Percentiles rank a stretch among this genome's conserved stretches.
Evolutionary conservation across 2,797 vertebrate genomes (phyloP).

Genomic region (Cyclura pinguis): DNA sequence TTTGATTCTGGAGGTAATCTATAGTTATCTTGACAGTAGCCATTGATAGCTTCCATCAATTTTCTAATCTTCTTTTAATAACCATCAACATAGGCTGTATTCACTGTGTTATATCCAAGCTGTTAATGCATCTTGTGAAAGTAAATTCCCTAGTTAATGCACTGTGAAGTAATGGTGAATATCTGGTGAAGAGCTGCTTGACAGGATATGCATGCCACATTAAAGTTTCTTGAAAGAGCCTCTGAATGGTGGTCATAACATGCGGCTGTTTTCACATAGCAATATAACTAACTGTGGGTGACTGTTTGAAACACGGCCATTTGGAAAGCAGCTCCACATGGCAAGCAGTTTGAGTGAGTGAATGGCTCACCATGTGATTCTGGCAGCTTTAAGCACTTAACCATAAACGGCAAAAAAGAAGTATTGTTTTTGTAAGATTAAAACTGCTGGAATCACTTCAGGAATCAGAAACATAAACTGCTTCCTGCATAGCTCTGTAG

Average conservation of each 20-base stretch:
- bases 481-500: neutral
- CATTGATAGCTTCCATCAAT: neutral
- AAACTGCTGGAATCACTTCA: conserved; percentile 4
- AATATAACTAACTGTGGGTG: neutral
- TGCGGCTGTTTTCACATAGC: neutral
- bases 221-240: neutral
- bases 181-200: neutral
- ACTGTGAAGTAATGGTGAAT: neutral
- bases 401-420: neutral
- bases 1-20: too few species aligned
- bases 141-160: neutral
- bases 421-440: neutral
- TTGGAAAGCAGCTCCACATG: neutral
- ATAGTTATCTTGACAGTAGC: neutral
- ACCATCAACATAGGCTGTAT: neutral
- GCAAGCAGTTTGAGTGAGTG: conserved; percentile 1
- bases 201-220: neutral
- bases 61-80: neutral
- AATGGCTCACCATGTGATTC: neutral
- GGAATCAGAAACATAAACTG: neutral
- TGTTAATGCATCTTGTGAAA: neutral
- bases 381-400: neutral
- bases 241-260: neutral
- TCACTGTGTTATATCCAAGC: neutral
- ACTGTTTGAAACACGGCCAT: neutral